Percentiles rank a stretch among this genome's conserved stretches.
These are phyloP conservation scores for Phrynocephalus vlangalii DNA, from an alignment of 2,797 vertebrate genomes.

Conservation along the genomic window DNA sequence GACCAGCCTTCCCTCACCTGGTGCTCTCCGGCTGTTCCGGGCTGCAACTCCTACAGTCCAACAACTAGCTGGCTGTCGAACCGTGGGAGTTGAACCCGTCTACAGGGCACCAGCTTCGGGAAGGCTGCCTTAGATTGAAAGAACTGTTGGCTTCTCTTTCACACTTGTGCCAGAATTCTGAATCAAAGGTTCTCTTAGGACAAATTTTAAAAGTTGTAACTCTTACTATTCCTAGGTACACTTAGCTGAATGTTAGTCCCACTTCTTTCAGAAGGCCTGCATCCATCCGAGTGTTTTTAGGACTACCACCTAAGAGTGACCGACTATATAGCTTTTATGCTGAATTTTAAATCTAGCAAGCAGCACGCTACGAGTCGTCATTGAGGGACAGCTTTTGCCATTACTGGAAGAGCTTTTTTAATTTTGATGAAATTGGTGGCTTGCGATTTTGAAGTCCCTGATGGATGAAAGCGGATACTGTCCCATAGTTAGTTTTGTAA, in stretches of 20 bases:
- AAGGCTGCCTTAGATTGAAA: constrained; percentile 65
- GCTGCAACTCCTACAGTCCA: neutral
- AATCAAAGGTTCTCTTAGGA: constrained; percentile 48
- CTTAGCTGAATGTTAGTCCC: constrained; percentile 1
- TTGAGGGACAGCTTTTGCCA: constrained; percentile 31
- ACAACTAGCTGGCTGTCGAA: neutral
- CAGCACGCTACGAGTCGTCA: constrained; percentile 35
- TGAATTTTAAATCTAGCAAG: constrained; percentile 61
- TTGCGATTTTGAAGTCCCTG: constrained; percentile 52
- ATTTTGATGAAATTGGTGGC: constrained; percentile 52
- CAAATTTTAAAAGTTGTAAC: constrained; percentile 39
- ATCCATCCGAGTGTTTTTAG: constrained; percentile 5
- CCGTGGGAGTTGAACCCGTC: neutral
- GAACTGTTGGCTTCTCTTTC: constrained; percentile 75
- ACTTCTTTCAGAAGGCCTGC: constrained; percentile 15
- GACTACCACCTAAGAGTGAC: neutral
- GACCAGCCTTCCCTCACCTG: neutral
- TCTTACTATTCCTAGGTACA: neutral
- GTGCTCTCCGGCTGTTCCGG: neutral
- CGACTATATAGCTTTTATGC: constrained; percentile 41
- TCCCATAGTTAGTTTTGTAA: constrained; percentile 43
- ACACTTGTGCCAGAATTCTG: constrained; percentile 59
- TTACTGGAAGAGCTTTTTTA: constrained; percentile 55
- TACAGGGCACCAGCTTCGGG: neutral
- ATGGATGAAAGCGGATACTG: constrained; percentile 42